A percentile compares a stretch with the other conserved stretches of the same genome.
Evolutionary conservation across 2,113 vertebrate genomes (phyloP).

Genomic region (Oncorhynchus masou): DNA sequence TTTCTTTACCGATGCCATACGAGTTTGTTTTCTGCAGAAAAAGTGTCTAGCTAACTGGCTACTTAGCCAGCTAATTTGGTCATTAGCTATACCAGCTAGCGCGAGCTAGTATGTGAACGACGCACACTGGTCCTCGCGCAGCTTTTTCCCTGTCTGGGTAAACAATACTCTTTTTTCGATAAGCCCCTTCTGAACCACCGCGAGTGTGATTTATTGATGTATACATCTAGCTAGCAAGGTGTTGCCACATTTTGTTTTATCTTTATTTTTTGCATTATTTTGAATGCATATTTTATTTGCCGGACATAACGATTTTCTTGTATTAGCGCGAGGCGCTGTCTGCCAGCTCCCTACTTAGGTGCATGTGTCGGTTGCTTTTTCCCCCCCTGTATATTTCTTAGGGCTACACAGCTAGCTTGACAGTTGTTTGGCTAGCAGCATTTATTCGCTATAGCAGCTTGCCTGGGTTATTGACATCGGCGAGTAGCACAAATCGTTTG

Average conservation of each 20-base stretch:
- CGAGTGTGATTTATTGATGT: conserved; percentile 11
- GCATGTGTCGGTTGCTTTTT: conserved; percentile 49
- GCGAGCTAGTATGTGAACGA: conserved; percentile 48
- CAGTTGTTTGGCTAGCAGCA: conserved; percentile 43
- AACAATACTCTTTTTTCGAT: conserved; percentile 68
- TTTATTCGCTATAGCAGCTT: conserved; percentile 41
- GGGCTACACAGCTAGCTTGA: not conserved
- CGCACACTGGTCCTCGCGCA: conserved; percentile 45
- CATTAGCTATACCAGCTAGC: conserved; percentile 33
- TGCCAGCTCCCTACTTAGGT: conserved; percentile 42
- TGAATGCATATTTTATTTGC: not conserved
- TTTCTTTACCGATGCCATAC: not conserved
- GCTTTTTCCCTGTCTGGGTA: conserved; percentile 57
- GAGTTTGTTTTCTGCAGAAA: not conserved
- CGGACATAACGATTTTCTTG: conserved; percentile 12
- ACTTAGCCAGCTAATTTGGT: not conserved
- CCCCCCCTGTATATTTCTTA: conserved; percentile 13
- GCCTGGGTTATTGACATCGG: conserved; percentile 47
- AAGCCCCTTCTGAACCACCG: conserved; percentile 46
- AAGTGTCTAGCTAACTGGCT: not conserved
- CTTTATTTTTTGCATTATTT: conserved; percentile 11
- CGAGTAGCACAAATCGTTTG: conserved; percentile 16
- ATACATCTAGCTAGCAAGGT: conserved; percentile 23
- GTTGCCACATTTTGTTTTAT: conserved; percentile 6
- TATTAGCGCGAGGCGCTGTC: conserved; percentile 60